These are phyloP conservation scores for Natrix natrix DNA, from an alignment of 2,797 vertebrate genomes.

Conservation along the genomic window DNA sequence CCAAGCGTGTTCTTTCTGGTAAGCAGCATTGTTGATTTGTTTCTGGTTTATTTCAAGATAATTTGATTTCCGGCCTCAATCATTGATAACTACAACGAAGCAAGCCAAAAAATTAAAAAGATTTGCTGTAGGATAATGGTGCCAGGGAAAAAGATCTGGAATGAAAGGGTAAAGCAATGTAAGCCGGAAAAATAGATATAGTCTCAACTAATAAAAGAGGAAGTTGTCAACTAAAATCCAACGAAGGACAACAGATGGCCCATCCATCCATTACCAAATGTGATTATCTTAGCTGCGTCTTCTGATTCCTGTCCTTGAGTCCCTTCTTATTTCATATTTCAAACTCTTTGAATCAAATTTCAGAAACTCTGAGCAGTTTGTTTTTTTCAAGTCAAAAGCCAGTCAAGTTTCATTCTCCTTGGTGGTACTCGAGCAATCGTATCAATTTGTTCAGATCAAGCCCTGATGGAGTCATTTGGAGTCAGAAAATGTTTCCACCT, in stretches of 20 bases:
- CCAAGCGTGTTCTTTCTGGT: not conserved
- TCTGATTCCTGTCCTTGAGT: not conserved
- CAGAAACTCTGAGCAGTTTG: not conserved
- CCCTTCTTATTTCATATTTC: not conserved
- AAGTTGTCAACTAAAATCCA: not conserved
- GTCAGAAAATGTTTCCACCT: not conserved
- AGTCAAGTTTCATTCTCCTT: not conserved
- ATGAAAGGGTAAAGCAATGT: not conserved
- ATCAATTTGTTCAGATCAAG: not conserved
- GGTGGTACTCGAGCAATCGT: not conserved
- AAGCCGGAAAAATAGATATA: not conserved
- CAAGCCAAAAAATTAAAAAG: not conserved
- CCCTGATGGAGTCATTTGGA: not conserved
- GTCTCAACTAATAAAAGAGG: not conserved
- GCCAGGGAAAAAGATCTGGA: constrained; percentile 3
- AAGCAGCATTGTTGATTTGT: not conserved
- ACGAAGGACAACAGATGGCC: not conserved
- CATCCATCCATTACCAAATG: not conserved
- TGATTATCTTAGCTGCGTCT: not conserved
- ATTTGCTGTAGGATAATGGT: not conserved
- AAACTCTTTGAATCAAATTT: not conserved
- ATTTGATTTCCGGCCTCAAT: not conserved
- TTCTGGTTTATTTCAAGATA: not conserved
- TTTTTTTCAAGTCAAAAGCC: not conserved
- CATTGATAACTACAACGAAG: constrained; percentile 7